These are phyloP conservation scores for Trematocara unimaculatum DNA, from an alignment of 2,113 vertebrate genomes.

Conservation along the genomic window DNA sequence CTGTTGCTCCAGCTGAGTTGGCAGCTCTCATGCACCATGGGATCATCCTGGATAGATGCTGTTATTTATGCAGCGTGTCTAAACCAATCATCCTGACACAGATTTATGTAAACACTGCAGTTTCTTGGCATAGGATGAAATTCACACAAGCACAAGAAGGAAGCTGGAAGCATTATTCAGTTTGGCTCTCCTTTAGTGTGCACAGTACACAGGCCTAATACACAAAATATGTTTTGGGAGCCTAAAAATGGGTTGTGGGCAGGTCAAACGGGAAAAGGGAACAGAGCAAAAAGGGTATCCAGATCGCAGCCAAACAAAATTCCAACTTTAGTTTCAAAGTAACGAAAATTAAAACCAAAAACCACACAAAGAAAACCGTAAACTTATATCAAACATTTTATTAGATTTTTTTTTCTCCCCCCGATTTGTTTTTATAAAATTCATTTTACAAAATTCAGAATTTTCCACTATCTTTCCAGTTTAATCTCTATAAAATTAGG, in stretches of 20 bases:
- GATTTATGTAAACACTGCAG: conserved; percentile 59
- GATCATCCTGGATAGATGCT: conserved; percentile 57
- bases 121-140: conserved; percentile 40
- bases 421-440: conserved; percentile 58
- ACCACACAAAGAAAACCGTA: background rate
- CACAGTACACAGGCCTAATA: background rate
- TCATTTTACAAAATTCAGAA: conserved; percentile 53
- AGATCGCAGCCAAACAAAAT: background rate
- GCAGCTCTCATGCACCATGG: conserved; percentile 40
- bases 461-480: conserved; percentile 29
- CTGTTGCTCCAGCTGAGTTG: conserved; percentile 41
- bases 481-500: conserved; percentile 47
- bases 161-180: conserved; percentile 30
- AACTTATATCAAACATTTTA: conserved; percentile 54
- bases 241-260: background rate
- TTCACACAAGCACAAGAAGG: conserved; percentile 19
- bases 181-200: conserved; percentile 2
- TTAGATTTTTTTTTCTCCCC: conserved; percentile 15
- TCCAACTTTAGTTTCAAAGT: background rate
- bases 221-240: background rate
- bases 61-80: conserved; percentile 63
- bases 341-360: background rate
- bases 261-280: background rate
- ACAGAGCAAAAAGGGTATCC: background rate
- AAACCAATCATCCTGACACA: conserved; percentile 60